These are phyloP conservation scores for Ypsolopha scabrella DNA, from an alignment of 2,888 invertebrate species.

Conservation along the genomic window DNA sequence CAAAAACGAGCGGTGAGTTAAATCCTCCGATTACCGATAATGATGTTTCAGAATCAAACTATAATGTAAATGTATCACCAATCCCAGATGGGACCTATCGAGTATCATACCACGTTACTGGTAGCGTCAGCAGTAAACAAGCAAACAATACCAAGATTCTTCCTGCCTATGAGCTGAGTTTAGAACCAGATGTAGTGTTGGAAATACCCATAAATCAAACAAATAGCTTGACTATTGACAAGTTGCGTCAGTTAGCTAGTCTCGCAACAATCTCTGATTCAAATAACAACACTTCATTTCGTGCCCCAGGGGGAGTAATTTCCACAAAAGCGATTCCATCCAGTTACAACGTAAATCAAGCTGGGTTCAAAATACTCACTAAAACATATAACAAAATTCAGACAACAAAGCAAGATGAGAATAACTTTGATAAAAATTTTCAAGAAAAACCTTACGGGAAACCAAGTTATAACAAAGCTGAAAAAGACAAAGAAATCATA, in stretches of 20 bases:
- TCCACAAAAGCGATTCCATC: slow-evolving; percentile 73
- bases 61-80: slow-evolving; percentile 20
- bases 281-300: slow-evolving; percentile 62
- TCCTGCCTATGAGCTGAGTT: slow-evolving; percentile 51
- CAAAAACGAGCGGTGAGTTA: slow-evolving; percentile 46
- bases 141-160: slow-evolving; percentile 55
- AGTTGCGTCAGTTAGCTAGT: slow-evolving; percentile 66
- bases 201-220: slow-evolving; percentile 56
- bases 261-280: slow-evolving; percentile 67
- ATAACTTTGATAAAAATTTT: slow-evolving; percentile 34
- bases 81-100: slow-evolving; percentile 56
- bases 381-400: slow-evolving; percentile 73
- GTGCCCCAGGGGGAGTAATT: slow-evolving; percentile 59
- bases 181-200: slow-evolving; percentile 56
- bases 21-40: slow-evolving; percentile 19
- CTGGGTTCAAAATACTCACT: slow-evolving; percentile 75
- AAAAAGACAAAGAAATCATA: slow-evolving; percentile 30
- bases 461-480: slow-evolving; percentile 26
- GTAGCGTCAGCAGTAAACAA: slow-evolving; percentile 60
- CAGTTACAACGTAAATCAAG: slow-evolving; percentile 72
- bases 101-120: slow-evolving; percentile 61
- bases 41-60: slow-evolving; percentile 12
- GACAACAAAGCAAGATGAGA: slow-evolving; percentile 54
- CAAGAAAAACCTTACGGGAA: slow-evolving; percentile 44
- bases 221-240: slow-evolving; percentile 49